Base-by-base conservation (phyloP, 2,888 invertebrate species). In the Epinotia demarniana region DNA sequence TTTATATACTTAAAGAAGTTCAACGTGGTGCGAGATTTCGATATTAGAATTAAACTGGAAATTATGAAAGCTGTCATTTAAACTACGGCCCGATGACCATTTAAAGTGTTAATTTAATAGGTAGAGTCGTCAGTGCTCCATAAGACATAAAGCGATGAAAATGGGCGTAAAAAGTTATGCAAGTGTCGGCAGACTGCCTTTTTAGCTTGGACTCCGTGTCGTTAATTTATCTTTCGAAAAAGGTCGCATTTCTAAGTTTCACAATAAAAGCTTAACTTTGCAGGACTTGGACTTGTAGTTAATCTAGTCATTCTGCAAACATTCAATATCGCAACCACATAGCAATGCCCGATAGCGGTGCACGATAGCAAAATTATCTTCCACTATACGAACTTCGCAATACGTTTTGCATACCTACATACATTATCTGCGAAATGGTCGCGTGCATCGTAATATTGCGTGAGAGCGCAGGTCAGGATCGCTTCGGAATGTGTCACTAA, bases 271-370 rank as follows among this genome's bases (percentile, higher is more conserved):
- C n/a, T 53, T n/a, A n/a, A n/a, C n/a, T 53, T n/a, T 53, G 16
- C n/a, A 53, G 53, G 6, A 2, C 53, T 53, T 53, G n/a, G 33
- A 49, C 53, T 27, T 13, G 9, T 57, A 46, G 43, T 55, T 57
- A n/a, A 69, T 60, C 58, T 16, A 68, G 69, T 46, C 11, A 5
- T 60, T 60, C 23, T 60, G 43, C 69, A 60, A 69, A 69, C 46
- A 69, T 1, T 23, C 43, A 19, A 46, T 69, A 58, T 69, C 69
- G 58, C 43, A 60, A 46, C 23, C 46, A 69, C n/a, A 27, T 60
- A 69, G 58, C 58, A 69, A 60, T 69, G 69, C 9, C 39, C 68
- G 68, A 68, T 68, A 68, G 57, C 55, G 16, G 39, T 68, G 18
- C 43, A 57, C 43, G 68, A 68, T 58, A 68, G 66, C 53, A 43